Evolutionary conservation across 2,888 invertebrate species (phyloP), one percentile per base, ranked within the genome.

Genomic region (Sylvicola cinctus): DNA sequence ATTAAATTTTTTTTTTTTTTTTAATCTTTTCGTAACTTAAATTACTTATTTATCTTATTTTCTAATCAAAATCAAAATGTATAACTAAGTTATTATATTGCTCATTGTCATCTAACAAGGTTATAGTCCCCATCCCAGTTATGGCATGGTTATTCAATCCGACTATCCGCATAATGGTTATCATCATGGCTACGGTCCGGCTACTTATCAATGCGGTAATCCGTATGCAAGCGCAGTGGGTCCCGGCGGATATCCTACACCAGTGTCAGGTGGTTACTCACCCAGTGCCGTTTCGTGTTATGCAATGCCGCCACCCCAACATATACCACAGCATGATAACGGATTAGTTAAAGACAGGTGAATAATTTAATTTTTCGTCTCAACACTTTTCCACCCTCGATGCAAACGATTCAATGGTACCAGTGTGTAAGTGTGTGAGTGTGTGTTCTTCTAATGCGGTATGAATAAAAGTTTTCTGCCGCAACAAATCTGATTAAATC

Each of bases 291-390:
- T 65, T 34, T 71, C 75, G 32, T 84, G 83, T 50, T 84, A 84
- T 61, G 80, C 80, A 50, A 84, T 85, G 83, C 83, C 84, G 39
- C 79, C 79, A 38, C 83, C 83, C 26, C 79, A 79, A 51, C 77
- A 78, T 43, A 63, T 62, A 45, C 75, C 74, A 39, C 72, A 66
- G 48, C 81, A 77, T 57, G 76, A 83, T 62, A 81, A 74, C 50
- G 64, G 70, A 10, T 46, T 28, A 27, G 32, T 36, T 47, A 58
- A 58, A 46, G 58, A 58, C 44, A 54, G 58, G 58, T 58, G 41
- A 55, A 58, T 52, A 20, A 20, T 20, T 20, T 20, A 20, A 20
- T 20, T 16, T 12, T 33, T 8, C 27, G 12, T 14, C 13, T 16
- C 16, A 11, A 25, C 17, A 4, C 14, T 26, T 11, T 32, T 32